These are phyloP conservation scores for Coleophora deauratella DNA, from an alignment of 2,888 invertebrate species.

Conservation along the genomic window DNA sequence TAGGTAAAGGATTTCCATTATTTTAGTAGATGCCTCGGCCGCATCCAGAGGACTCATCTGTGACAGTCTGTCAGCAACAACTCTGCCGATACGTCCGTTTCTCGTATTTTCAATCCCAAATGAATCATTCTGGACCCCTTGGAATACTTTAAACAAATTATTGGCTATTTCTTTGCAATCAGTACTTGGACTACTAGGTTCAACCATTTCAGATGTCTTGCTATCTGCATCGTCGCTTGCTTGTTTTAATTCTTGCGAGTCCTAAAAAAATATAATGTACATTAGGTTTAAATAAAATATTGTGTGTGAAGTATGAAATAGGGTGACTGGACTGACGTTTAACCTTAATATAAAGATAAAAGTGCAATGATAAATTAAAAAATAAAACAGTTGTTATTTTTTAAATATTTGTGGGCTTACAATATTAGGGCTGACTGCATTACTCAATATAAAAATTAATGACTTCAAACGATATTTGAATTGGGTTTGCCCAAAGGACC, in stretches of 20 bases:
- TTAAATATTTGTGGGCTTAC: too few species aligned
- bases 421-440: too few species aligned
- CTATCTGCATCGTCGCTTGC: conserved; percentile 28
- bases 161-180: conserved; percentile 42
- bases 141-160: conserved; percentile 41
- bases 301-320: too few species aligned
- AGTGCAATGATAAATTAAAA: too few species aligned
- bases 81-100: conserved; percentile 39
- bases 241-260: conserved; percentile 10
- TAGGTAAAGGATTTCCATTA: conserved; percentile 44
- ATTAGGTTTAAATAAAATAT: too few species aligned
- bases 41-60: conserved; percentile 50
- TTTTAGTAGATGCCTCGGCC: conserved; percentile 39
- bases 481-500: too few species aligned
- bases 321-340: too few species aligned
- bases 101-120: conserved; percentile 41
- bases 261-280: conserved; percentile 22
- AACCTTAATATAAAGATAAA: too few species aligned
- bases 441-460: too few species aligned
- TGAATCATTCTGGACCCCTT: conserved; percentile 46
- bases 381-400: too few species aligned
- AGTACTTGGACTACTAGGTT: conserved; percentile 7
- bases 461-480: too few species aligned
- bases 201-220: conserved; percentile 12
- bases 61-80: conserved; percentile 40